A percentile compares a stretch with the other conserved stretches of the same genome.
Evolutionary conservation across 2,113 vertebrate species (phyloP).

Genomic region (Reinhardtius hippoglossoides): DNA sequence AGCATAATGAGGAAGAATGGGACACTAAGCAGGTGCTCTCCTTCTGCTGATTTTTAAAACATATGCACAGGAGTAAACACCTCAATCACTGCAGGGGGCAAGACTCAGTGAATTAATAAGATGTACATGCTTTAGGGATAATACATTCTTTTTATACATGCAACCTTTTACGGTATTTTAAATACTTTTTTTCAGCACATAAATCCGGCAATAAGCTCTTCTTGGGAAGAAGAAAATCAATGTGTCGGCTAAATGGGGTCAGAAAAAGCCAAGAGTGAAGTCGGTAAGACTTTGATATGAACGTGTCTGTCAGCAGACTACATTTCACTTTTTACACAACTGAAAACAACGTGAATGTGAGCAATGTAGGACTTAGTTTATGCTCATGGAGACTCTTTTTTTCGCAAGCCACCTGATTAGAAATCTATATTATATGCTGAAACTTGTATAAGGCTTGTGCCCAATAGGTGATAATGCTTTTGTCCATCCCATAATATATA

Average conservation of each 20-base stretch:
- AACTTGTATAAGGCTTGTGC: too few species aligned
- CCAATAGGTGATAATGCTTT: neutral
- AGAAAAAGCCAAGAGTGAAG: constrained; percentile 21
- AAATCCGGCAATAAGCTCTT: constrained; percentile 24
- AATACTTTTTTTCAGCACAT: constrained; percentile 28
- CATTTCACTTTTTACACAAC: too few species aligned
- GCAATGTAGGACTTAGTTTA: too few species aligned
- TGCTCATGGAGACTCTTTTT: too few species aligned
- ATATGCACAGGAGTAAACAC: constrained; percentile 72
- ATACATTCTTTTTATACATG: constrained; percentile 39
- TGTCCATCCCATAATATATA: neutral
- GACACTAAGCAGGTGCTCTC: constrained; percentile 70
- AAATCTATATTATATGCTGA: too few species aligned
- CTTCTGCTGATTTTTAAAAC: constrained; percentile 71
- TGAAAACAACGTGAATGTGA: too few species aligned
- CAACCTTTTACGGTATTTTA: constrained; percentile 34
- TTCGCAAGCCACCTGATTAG: too few species aligned
- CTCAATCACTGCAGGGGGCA: constrained; percentile 62
- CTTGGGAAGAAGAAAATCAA: constrained; percentile 37
- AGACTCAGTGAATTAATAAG: constrained; percentile 51
- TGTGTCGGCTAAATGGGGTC: constrained; percentile 34
- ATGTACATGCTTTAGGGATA: constrained; percentile 43
- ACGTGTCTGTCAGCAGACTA: neutral
- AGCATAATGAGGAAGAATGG: constrained; percentile 76
- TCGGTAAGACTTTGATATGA: constrained; percentile 31